Base-by-base conservation (phyloP, 2,888 invertebrate genomes). In the Chelonus formosanus region DNA sequence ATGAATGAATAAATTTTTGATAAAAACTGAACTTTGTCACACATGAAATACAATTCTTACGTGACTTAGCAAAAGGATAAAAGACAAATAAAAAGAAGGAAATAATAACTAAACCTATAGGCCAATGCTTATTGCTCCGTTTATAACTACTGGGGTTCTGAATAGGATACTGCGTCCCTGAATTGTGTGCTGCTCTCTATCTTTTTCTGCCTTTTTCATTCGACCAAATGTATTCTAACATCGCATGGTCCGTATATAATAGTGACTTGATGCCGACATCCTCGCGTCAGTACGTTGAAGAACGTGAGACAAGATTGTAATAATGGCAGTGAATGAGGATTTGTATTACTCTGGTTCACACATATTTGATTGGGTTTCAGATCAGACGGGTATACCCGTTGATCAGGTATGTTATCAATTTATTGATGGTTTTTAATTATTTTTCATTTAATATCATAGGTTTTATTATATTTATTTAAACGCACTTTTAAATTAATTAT, bases 301-400 rank as follows among this genome's bases (percentile, higher is more conserved):
- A 65, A 47, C 60, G 53, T 45, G 53, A 47, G 32, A 45, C 34
- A 32, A 45, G 58, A 56, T 70, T 68, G 67, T 69, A 69, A 63
- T 65, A 65, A 78, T 80, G 77, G 71, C 72, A 70, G 68, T 60
- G 61, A 40, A 63, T 52, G 79, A 75, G 59, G 77, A 85, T 70
- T 85, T 86, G 77, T 87, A 87, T 75, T 92, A 92, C 80, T 90
- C 90, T 81, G 93, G 93, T 67, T 91, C 91, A 81, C 89, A 89
- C 78, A 82, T 89, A 67, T 92, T 94, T 83, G 81, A 87, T 69
- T 91, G 90, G 86, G 78, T 94, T 68, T 88, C 92, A 43, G 89
- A 88, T 75, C 86, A 87, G 79, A 84, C 89, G 73, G 92, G 92
- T 70, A 86, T 94, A 73, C 91, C 92, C 60, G 88, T 94, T 78